Conservation (phyloP, 2,888 invertebrate species). For the Abscondita cerata region DNA sequence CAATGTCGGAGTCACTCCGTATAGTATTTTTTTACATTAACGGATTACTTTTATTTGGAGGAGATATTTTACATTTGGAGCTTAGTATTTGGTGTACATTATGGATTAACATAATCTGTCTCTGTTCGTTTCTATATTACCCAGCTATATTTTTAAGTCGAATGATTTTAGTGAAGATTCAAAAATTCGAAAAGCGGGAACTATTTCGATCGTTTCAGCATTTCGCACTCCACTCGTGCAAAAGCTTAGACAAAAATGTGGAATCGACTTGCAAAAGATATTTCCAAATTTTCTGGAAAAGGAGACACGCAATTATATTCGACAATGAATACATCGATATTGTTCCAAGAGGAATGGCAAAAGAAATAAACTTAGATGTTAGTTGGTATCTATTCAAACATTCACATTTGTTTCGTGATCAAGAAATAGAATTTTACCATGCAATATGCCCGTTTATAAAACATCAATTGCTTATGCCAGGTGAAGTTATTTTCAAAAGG, state of each 20-base stretch:
- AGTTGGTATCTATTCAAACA: conserved; percentile 40
- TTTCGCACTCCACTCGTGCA: too few species aligned
- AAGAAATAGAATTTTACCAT: conserved; percentile 36
- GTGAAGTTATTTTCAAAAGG: conserved; percentile 38
- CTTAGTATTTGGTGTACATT: too few species aligned
- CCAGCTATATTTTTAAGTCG: background rate
- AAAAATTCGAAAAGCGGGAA: background rate
- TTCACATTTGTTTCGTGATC: conserved; percentile 40
- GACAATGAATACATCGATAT: conserved; percentile 20
- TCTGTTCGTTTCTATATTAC: conserved; percentile 3
- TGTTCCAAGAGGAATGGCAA: conserved; percentile 35
- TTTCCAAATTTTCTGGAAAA: conserved; percentile 20
- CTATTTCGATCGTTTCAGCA: background rate
- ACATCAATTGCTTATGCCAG: conserved; percentile 38
- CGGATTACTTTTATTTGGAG: too few species aligned
- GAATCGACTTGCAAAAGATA: conserved; percentile 1
- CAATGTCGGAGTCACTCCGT: too few species aligned
- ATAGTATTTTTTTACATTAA: too few species aligned
- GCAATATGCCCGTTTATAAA: conserved; percentile 32
- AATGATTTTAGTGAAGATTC: background rate
- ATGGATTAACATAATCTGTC: background rate
- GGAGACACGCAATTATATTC: conserved; percentile 26
- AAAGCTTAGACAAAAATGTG: background rate
- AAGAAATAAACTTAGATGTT: conserved; percentile 37
- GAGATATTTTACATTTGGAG: too few species aligned